phyloP scores from a whole-genome alignment of 2,888 invertebrate genomes.

The Sipunculus nudus region DNA sequence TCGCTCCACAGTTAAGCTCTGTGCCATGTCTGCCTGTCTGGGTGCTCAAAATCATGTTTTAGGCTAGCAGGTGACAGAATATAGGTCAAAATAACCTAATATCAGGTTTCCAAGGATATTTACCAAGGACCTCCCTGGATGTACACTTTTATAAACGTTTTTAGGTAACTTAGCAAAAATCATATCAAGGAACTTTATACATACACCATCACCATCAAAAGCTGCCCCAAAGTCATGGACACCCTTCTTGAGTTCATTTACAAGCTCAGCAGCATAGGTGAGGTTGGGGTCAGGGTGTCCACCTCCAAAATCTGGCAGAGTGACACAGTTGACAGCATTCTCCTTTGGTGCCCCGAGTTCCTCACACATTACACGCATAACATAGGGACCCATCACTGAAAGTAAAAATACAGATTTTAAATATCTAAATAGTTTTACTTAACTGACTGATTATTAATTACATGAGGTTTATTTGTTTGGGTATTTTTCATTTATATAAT shows the following conservation, averaged over 20 bases:
- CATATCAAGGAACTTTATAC: slow-evolving; percentile 29
- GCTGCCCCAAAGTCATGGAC: slow-evolving; percentile 88
- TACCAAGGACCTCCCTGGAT: not conserved
- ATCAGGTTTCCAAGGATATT: not conserved
- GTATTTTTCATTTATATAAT: too few relatives aligned
- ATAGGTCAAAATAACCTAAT: too few relatives aligned
- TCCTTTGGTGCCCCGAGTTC: slow-evolving; percentile 81
- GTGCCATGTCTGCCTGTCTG: too few relatives aligned
- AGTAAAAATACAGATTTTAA: slow-evolving; percentile 30
- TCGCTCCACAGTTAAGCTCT: too few relatives aligned
- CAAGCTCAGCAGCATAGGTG: slow-evolving; percentile 85
- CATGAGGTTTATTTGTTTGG: too few relatives aligned
- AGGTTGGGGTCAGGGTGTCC: slow-evolving; percentile 96
- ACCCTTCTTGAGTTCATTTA: slow-evolving; percentile 74
- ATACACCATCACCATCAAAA: slow-evolving; percentile 96
- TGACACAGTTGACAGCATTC: slow-evolving; percentile 80
- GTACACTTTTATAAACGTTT: not conserved
- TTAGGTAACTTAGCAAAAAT: not conserved
- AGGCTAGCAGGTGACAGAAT: too few relatives aligned
- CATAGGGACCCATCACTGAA: slow-evolving; percentile 95
- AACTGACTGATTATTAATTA: too few relatives aligned
- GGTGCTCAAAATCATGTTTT: too few relatives aligned
- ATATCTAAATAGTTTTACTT: too few relatives aligned
- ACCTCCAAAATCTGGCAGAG: slow-evolving; percentile 95
- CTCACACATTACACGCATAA: slow-evolving; percentile 84